A percentile compares a stretch with the other conserved stretches of the same genome.
These are phyloP conservation scores for Apis florea DNA, from an alignment of 1,140 invertebrate species.

Conservation along the genomic window DNA sequence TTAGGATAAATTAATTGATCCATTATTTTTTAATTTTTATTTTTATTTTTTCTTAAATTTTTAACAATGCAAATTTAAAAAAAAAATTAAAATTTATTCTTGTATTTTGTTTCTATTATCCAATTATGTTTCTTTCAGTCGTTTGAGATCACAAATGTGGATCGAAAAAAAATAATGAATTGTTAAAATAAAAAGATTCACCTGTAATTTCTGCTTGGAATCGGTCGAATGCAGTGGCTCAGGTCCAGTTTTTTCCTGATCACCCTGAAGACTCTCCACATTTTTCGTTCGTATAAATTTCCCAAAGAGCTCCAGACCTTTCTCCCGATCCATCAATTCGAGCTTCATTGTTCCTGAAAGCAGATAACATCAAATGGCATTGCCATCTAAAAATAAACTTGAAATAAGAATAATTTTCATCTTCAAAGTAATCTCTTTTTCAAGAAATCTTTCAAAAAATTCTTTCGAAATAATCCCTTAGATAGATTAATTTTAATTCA, in stretches of 20 bases:
- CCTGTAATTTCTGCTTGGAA: slow-evolving; percentile 86
- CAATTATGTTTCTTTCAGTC: no score
- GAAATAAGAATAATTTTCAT: background rate
- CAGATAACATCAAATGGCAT: background rate
- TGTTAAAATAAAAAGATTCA: slow-evolving; percentile 58
- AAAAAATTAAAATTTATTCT: no score
- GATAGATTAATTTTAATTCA: background rate
- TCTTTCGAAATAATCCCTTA: background rate
- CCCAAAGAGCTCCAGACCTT: slow-evolving; percentile 85
- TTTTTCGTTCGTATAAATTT: slow-evolving; percentile 91
- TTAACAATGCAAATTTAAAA: no score
- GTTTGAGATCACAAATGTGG: background rate
- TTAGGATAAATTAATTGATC: no score
- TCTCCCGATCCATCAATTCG: slow-evolving; percentile 81
- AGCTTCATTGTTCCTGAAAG: slow-evolving; percentile 81
- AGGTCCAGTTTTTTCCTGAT: slow-evolving; percentile 77
- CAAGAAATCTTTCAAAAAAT: background rate
- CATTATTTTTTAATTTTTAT: no score
- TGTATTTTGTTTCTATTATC: no score
- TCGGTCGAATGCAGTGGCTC: slow-evolving; percentile 76
- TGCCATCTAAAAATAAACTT: background rate
- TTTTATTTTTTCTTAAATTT: no score
- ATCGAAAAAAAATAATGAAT: background rate
- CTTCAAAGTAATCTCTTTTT: background rate
- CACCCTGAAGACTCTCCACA: slow-evolving; percentile 84